Evolutionary conservation across 2,797 vertebrate species (phyloP), one percentile per base, ranked within the genome.

Genomic region (Bradypodion ventrale): DNA sequence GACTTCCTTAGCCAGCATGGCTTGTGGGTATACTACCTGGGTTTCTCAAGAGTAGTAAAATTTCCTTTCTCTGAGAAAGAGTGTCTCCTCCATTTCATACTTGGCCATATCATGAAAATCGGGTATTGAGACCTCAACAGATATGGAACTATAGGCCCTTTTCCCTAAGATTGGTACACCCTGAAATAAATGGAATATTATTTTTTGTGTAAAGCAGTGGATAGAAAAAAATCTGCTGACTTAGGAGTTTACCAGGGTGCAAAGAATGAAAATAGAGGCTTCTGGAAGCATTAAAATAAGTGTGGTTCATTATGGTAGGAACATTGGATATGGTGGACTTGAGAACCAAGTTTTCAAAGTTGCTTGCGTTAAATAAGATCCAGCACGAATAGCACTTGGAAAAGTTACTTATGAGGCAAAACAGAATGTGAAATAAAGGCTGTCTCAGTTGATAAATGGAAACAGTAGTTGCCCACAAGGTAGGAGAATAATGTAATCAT

Each of bases 391-490:
- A 49, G 46, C 46, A 49, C 10, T 13, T 49, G 49, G 46, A 49
- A 49, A 49, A 49, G 46, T 49, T 49, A 49, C 46, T n/a, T n/a
- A n/a, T 59, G 21, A 32, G n/a, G 25, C 0, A 73, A 85, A 59
- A 40, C 37, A 83, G 62, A 35, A n/a, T 32, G 12, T 52, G 10
- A 78, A 23, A 69, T 49, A 69, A 32, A 42, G 10, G 35, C 2
- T 29, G 75, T 78, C 73, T 44, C 73, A 74, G 60, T 32, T 65
- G 32, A 70, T 42, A 49, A 29, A 27, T 87, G 73, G 74, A 75
- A 90, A 70, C 60, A 87, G 13, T 7, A 62, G 56, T 7, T 72
- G 49, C 56, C 25, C 29, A 19, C n/a, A 32, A 78, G 60, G 8
- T 0, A 56, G 42, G 25, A 75, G 46, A 73, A 21, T 70, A 46